phyloP scores from a whole-genome alignment of 2,113 vertebrate species.

The Lethenteron reissneri region DNA sequence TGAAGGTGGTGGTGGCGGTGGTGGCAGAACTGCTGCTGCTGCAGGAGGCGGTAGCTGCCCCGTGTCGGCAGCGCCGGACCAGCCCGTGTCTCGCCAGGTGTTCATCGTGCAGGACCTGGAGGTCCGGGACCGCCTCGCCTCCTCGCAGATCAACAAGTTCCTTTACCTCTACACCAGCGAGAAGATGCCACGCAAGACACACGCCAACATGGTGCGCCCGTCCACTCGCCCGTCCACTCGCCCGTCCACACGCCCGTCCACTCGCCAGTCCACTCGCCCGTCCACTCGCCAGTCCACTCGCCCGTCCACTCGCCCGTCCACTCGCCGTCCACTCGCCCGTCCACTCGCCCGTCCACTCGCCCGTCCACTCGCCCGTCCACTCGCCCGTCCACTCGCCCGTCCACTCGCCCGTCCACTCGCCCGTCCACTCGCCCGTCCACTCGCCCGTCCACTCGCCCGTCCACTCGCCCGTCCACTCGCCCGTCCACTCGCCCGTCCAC shows the following conservation, averaged over 20 bases:
- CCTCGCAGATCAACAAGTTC: constrained; percentile 74
- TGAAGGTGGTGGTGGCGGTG: too few relatives aligned
- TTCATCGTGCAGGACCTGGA: constrained; percentile 73
- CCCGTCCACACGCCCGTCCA: too few relatives aligned
- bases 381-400: too few relatives aligned
- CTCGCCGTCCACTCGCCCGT: too few relatives aligned
- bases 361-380: background rate
- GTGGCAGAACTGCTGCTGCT: too few relatives aligned
- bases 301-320: too few relatives aligned
- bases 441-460: too few relatives aligned
- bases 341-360: background rate
- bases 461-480: too few relatives aligned
- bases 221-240: too few relatives aligned
- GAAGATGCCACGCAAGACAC: constrained; percentile 52
- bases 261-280: too few relatives aligned
- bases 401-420: background rate
- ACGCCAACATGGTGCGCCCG: constrained; percentile 56
- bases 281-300: too few relatives aligned
- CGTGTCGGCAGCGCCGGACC: constrained; percentile 22
- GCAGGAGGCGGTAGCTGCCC: constrained; percentile 4
- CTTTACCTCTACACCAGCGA: constrained; percentile 70
- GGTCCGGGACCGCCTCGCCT: constrained; percentile 52
- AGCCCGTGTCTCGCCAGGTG: constrained; percentile 54
- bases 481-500: too few relatives aligned
- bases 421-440: background rate